A percentile compares a stretch with the other conserved stretches of the same genome.
Conservation (phyloP, 2,113 vertebrate species). For the Coracopsis vasa region DNA sequence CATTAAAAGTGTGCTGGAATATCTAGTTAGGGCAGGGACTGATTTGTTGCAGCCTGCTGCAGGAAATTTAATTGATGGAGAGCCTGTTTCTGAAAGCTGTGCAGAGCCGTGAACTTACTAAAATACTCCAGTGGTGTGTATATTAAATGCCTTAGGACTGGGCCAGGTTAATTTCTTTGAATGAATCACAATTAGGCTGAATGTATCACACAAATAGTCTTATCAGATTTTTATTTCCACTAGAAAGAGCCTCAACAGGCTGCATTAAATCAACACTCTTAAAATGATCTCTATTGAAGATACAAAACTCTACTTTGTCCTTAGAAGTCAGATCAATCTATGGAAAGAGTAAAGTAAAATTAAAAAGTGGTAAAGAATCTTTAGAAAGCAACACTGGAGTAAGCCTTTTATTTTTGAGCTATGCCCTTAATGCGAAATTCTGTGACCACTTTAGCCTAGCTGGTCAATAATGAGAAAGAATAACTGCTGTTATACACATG, state of each 20-base stretch:
- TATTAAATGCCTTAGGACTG: background rate
- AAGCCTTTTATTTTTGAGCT: background rate
- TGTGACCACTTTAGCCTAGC: background rate
- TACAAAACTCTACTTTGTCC: background rate
- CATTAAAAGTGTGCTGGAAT: background rate
- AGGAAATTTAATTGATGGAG: background rate
- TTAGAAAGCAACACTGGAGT: background rate
- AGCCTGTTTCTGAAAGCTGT: background rate
- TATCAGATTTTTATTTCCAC: background rate
- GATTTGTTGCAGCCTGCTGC: background rate
- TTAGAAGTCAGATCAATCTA: background rate
- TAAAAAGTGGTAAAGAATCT: background rate
- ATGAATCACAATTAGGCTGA: background rate
- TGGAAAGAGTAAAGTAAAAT: background rate
- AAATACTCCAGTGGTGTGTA: background rate
- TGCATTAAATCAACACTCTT: background rate
- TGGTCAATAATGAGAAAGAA: background rate
- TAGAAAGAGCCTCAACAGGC: background rate
- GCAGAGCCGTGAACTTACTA: background rate
- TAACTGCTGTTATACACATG: background rate
- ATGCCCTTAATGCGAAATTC: background rate
- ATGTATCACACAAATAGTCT: background rate
- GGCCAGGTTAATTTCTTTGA: background rate
- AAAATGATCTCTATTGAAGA: background rate
- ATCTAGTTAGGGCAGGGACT: background rate